Evolutionary conservation across 2,888 invertebrate genomes (phyloP).

Genomic region (Flexamia atlantica): DNA sequence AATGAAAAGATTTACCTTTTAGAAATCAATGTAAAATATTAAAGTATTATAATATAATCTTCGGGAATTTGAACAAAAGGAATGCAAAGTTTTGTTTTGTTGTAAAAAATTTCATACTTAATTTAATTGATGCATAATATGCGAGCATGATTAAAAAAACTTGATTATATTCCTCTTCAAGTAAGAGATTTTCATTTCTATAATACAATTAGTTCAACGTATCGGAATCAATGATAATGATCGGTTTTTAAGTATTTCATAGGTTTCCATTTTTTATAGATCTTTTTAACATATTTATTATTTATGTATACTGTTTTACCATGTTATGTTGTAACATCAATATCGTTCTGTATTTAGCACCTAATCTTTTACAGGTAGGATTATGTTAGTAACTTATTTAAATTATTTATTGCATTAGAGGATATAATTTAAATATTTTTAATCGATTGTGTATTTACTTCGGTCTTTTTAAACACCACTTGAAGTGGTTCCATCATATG

Average conservation of each 20-base stretch:
- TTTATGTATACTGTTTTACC: constrained; percentile 12
- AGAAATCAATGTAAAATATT: constrained; percentile 13
- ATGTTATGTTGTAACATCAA: background rate
- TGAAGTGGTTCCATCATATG: background rate
- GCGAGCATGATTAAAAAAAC: background rate
- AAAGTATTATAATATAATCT: constrained; percentile 21
- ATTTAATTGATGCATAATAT: background rate
- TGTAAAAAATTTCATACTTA: background rate
- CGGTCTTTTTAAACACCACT: background rate
- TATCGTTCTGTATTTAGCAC: background rate
- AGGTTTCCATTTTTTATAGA: constrained; percentile 10
- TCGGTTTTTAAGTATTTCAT: background rate
- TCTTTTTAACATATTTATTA: constrained; percentile 3
- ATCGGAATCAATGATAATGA: background rate
- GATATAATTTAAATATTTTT: background rate
- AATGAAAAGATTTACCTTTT: constrained; percentile 16
- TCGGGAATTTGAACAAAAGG: background rate
- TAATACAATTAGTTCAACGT: background rate
- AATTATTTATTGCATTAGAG: constrained; percentile 35
- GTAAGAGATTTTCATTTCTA: background rate
- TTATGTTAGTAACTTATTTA: background rate
- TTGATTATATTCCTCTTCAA: background rate
- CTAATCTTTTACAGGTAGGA: background rate
- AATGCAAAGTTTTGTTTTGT: background rate
- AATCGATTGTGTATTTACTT: background rate